Evolutionary conservation across 2,113 vertebrate genomes (phyloP).

Genomic region (Propithecus coquereli): DNA sequence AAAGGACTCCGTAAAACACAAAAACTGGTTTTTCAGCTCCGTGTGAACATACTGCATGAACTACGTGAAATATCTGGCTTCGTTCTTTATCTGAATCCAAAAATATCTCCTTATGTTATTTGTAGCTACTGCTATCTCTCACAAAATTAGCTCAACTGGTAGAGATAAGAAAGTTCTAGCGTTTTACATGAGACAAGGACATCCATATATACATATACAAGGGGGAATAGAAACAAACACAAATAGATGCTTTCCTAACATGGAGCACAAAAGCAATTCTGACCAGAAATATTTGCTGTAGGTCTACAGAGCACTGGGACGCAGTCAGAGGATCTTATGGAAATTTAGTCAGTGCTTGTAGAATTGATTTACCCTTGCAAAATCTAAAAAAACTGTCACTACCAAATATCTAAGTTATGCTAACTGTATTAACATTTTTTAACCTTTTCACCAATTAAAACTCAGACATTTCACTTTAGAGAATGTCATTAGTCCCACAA

Average conservation of each 20-base stretch:
- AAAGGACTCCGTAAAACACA: neutral
- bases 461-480: neutral
- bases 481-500: neutral
- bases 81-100: slow-evolving; percentile 47
- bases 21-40: slow-evolving; percentile 16
- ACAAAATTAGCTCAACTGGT: slow-evolving; percentile 32
- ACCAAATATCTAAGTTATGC: neutral
- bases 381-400: neutral
- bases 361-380: neutral
- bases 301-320: neutral
- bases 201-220: neutral
- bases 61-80: slow-evolving; percentile 37
- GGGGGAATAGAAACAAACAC: neutral
- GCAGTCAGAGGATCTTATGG: neutral
- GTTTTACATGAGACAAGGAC: neutral
- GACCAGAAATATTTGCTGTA: neutral
- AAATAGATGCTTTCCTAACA: neutral
- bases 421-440: neutral
- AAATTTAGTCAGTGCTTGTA: neutral
- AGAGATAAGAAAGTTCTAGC: slow-evolving; percentile 22
- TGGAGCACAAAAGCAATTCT: neutral
- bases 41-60: slow-evolving; percentile 13
- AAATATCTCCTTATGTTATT: slow-evolving; percentile 62
- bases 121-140: slow-evolving; percentile 32
- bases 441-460: neutral